Evolutionary conservation across 2,888 invertebrate species (phyloP), one percentile per base, ranked within the genome.

Genomic region (Diloba caeruleocephala): DNA sequence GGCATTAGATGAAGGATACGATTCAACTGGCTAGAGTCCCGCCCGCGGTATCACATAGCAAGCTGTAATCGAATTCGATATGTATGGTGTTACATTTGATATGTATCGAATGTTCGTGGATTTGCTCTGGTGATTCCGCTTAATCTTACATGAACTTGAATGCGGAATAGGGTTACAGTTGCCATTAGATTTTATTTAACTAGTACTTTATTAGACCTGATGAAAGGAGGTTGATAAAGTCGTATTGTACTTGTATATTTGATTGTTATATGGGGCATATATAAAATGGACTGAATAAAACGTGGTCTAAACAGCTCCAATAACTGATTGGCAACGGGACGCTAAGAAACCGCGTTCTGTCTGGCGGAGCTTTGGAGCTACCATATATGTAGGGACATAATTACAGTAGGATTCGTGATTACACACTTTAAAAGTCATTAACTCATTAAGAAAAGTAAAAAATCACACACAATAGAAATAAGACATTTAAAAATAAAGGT

Each of bases 1-100:
- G 45, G 59, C 58, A 64, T 72, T 73, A 65, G 67, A 73, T 71
- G 61, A 65, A 61, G 63, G 60, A 70, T 67, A 73, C 42, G 52
- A 48, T 56, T 59, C 50, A 62, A 64, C 44, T 42, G 52, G 32
- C 36, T 50, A 43, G 54, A 59, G 61, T 64, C 52, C 61, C 50
- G 64, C 48, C 10, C 44, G 52, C 52, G 58, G 45, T 56, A 55
- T 68, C 54, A 10, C 50, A 50, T 66, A 60, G 59, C 60, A 65
- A 66, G 59, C 52, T 62, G 54, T 65, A 55, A 65, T 69, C 45
- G 54, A 55, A 63, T 58, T 42, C 48, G 51, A 59, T 21, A 5
- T 48, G 54, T 50, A 57, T 58, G 45, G 58, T 58, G 57, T 62
- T 58, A 51, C 59, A 65, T 61, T 67, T 54, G 46, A 53, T 44